These are phyloP conservation scores for Polypedilum pembai DNA, from an alignment of 1,140 invertebrate species.

Conservation along the genomic window DNA sequence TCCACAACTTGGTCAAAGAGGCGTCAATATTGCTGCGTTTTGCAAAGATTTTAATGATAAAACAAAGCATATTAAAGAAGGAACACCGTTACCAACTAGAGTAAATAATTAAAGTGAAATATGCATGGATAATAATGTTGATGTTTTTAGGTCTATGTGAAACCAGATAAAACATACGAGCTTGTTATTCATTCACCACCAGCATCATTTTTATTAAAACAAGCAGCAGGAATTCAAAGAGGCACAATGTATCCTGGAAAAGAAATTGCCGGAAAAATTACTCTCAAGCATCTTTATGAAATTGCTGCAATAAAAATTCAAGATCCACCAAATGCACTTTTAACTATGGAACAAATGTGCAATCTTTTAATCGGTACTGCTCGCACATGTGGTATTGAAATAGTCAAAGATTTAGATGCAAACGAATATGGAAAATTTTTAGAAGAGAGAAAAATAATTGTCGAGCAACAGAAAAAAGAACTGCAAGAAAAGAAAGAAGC, in stretches of 20 bases:
- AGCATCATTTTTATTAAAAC: slow-evolving; percentile 78
- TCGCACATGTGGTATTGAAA: slow-evolving; percentile 73
- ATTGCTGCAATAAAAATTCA: slow-evolving; percentile 89
- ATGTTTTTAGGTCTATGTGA: slow-evolving; percentile 48
- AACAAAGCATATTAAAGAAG: slow-evolving; percentile 87
- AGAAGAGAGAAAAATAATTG: slow-evolving; percentile 61
- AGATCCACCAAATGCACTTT: slow-evolving; percentile 66
- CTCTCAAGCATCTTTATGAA: slow-evolving; percentile 96
- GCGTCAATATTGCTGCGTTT: slow-evolving; percentile 92
- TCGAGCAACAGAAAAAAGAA: slow-evolving; percentile 67
- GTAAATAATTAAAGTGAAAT: slow-evolving; percentile 46
- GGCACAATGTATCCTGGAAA: slow-evolving; percentile 72
- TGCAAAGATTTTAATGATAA: slow-evolving; percentile 97
- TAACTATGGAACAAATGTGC: slow-evolving; percentile 61
- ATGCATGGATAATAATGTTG: neutral
- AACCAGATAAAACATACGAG: slow-evolving; percentile 80
- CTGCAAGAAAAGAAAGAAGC: slow-evolving; percentile 82
- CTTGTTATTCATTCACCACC: slow-evolving; percentile 80
- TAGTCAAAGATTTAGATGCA: slow-evolving; percentile 72
- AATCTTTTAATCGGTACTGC: slow-evolving; percentile 68
- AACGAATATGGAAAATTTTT: slow-evolving; percentile 80
- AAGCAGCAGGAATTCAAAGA: slow-evolving; percentile 85
- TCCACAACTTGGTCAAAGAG: slow-evolving; percentile 82
- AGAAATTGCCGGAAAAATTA: slow-evolving; percentile 84
- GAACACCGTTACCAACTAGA: slow-evolving; percentile 79